phyloP scores from a whole-genome alignment of 2,113 vertebrate genomes.

The Octodon degus region DNA sequence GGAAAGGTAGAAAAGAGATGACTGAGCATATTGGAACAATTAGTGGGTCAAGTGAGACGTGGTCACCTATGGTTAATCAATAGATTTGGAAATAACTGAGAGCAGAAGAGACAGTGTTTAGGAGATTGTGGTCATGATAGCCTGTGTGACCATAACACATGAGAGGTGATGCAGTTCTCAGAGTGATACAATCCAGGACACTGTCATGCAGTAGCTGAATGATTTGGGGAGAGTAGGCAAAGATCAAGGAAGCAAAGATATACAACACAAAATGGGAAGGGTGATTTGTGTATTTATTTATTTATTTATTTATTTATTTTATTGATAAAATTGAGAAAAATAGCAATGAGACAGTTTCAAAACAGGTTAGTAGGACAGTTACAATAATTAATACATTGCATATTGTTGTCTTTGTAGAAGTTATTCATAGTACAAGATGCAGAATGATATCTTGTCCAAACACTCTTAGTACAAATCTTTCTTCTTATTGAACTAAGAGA shows the following conservation, averaged over 20 bases:
- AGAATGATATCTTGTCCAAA: too few relatives aligned
- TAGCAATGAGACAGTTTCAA: too few relatives aligned
- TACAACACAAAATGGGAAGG: neutral
- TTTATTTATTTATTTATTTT: too few relatives aligned
- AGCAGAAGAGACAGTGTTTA: neutral
- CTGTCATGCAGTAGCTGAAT: neutral
- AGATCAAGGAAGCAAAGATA: neutral
- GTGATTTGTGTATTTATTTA: too few relatives aligned
- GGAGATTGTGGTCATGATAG: neutral
- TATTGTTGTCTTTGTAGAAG: too few relatives aligned
- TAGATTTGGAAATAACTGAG: neutral
- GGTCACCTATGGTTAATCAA: neutral
- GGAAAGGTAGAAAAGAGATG: neutral
- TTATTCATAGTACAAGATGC: too few relatives aligned
- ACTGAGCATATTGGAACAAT: neutral
- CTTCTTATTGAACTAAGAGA: too few relatives aligned
- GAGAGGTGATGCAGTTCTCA: neutral
- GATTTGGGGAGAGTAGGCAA: neutral
- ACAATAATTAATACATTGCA: too few relatives aligned
- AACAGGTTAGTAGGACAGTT: too few relatives aligned
- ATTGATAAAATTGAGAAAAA: too few relatives aligned
- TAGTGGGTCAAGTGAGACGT: neutral
- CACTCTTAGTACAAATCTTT: too few relatives aligned
- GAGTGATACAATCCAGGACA: neutral
- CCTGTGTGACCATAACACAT: neutral